A percentile compares a stretch with the other conserved stretches of the same genome.
Conservation (phyloP, 1,140 invertebrate species). For the Drosophila nasuta region DNA sequence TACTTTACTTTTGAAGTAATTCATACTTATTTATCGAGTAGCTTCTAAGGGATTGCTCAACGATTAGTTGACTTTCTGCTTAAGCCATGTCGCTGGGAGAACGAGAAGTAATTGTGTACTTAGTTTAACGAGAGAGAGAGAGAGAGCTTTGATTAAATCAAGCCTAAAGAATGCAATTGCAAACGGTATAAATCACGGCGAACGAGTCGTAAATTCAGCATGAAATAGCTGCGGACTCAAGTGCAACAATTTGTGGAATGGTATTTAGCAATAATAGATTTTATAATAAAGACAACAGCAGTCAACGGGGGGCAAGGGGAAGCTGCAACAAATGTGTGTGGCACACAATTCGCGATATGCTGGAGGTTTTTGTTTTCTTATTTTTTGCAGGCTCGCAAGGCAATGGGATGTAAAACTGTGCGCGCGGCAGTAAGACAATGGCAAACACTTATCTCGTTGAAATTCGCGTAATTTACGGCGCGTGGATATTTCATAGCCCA, state of each 20-base stretch:
- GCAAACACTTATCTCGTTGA: constrained; percentile 56
- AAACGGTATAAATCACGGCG: not conserved
- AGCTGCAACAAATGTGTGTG: constrained; percentile 9
- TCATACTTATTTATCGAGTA: too few species aligned
- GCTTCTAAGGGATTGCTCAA: not conserved
- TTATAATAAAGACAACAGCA: constrained; percentile 3
- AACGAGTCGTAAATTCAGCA: not conserved
- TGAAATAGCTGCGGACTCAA: not conserved
- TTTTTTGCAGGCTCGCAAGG: constrained; percentile 1
- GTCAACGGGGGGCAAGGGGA: not conserved
- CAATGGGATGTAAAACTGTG: constrained; percentile 12
- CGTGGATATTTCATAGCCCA: constrained; percentile 13
- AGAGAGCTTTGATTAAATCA: not conserved
- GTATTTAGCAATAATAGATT: constrained; percentile 17
- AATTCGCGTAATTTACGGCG: constrained; percentile 58
- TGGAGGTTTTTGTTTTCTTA: not conserved
- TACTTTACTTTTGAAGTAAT: too few species aligned
- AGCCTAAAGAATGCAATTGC: not conserved
- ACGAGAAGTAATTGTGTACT: not conserved
- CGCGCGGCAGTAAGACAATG: constrained; percentile 18
- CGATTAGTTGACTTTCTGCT: not conserved
- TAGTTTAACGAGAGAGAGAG: not conserved
- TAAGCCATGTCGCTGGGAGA: not conserved
- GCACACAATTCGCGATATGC: not conserved
- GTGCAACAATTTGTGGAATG: not conserved